These are phyloP conservation scores for Acheta domesticus DNA, from an alignment of 2,888 invertebrate genomes.

Conservation along the genomic window DNA sequence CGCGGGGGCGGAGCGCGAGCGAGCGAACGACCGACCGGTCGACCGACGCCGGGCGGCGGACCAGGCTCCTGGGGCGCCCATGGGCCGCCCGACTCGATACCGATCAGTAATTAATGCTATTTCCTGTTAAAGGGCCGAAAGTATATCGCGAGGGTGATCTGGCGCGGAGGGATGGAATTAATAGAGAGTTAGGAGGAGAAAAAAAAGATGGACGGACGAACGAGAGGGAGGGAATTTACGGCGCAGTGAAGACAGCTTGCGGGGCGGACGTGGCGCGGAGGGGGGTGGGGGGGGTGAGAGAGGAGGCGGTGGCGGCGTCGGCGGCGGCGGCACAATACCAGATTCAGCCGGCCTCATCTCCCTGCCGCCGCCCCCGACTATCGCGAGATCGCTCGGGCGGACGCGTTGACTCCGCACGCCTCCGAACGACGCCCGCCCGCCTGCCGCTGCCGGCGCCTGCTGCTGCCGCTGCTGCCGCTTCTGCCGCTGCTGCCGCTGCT, in stretches of 20 bases:
- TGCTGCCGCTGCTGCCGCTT: too few species aligned
- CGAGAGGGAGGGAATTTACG: neutral
- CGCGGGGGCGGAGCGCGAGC: neutral
- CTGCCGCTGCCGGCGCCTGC: too few species aligned
- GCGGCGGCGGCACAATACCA: neutral
- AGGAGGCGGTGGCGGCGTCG: neutral
- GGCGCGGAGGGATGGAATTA: neutral
- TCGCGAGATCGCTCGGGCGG: neutral
- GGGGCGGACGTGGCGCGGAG: neutral
- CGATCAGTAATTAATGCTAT: slow-evolving; percentile 18
- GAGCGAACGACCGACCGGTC: neutral
- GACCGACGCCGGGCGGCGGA: neutral
- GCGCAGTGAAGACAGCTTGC: neutral
- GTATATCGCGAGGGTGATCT: slow-evolving; percentile 18
- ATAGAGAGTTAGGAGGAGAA: slow-evolving; percentile 1
- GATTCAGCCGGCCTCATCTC: slow-evolving; percentile 18
- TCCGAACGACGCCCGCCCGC: too few species aligned
- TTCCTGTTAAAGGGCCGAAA: slow-evolving; percentile 18
- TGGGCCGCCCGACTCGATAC: neutral
- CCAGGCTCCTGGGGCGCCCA: slow-evolving; percentile 3
- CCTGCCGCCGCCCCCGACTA: neutral
- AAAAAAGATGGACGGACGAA: neutral
- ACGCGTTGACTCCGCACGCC: too few species aligned
- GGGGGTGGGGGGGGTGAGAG: neutral
- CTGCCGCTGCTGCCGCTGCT: too few species aligned